Evolutionary conservation across 2,888 invertebrate genomes (phyloP), one percentile per base, ranked within the genome.

Genomic region (Oscheius sp.): DNA sequence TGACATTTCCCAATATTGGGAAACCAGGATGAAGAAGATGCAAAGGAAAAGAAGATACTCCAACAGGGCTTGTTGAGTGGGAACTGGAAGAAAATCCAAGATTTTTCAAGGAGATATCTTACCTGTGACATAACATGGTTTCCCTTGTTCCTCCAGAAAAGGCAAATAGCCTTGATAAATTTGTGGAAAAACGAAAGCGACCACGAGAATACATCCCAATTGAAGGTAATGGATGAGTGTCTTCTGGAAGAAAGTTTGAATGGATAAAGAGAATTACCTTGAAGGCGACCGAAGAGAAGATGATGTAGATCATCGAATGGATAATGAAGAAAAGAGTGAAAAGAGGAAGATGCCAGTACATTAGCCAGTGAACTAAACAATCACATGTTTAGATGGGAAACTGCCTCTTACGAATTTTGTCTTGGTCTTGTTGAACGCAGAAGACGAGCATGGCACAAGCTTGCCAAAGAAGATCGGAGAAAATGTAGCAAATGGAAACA

Each of bases 301-400:
- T 18, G 21, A 55, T 45, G 18, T 68, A 68, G 5, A 68, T 23
- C 12, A 53, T 23, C 2, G 68, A 25, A 18, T 68, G 55, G 23
- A 68, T 12, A 16, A 68, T 18, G 53, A 68, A 68, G 23, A 35
- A 68, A 16, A 68, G 12, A 12, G 52, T 53, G 27, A 68, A 68
- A 1, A 27, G 41, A 5, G 68, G 68, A 21, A 68, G 52, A 18
- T 35, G 25, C 12, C 23, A 35, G n/a, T 35, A 35, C 68, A 68
- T 68, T 13, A 68, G 12, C 53, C 52, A 68, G 6, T 55, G 23
- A 16, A 68, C 68, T 53, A 16, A 25, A 41, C n/a, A n/a, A 9
- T n/a, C n/a, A n/a, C n/a, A n/a, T 46, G 21, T 2, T 21, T 25
- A 29, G 21, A 6, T 16, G 21, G 18, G 5, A 63, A 13, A 2